Evolutionary conservation across 1,140 invertebrate species (phyloP).

Genomic region (Galendromus occidentalis): DNA sequence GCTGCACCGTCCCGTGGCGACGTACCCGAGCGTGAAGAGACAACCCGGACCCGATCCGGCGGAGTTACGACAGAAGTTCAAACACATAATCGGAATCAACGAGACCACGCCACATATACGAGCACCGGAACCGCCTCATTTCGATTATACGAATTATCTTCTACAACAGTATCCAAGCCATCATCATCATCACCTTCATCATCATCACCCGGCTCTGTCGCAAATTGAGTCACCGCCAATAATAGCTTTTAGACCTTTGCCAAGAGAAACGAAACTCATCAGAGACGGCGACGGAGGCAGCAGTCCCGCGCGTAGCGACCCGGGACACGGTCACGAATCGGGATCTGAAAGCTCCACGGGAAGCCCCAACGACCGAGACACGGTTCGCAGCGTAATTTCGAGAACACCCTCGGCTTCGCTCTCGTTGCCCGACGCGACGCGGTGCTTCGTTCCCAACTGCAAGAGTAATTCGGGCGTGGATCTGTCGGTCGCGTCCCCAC

Average conservation of each 20-base stretch:
- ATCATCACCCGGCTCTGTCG: neutral
- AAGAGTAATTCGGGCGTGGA: neutral
- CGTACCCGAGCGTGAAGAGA: neutral
- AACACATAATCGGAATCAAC: neutral
- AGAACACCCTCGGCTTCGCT: neutral
- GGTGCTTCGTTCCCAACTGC: slow-evolving; percentile 1
- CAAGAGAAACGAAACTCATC: neutral
- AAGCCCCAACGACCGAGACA: neutral
- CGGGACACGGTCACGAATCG: neutral
- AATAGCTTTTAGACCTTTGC: neutral
- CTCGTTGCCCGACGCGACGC: neutral
- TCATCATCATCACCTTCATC: neutral
- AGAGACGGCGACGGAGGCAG: neutral
- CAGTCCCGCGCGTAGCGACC: neutral
- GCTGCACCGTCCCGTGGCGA: neutral
- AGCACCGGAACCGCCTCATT: neutral
- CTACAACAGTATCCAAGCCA: neutral
- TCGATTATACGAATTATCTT: neutral
- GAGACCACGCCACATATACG: neutral
- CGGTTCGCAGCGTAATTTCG: neutral
- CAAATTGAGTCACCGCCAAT: neutral
- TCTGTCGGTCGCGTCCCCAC: neutral
- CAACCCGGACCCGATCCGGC: neutral
- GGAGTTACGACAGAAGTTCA: neutral
- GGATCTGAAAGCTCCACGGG: neutral